Conservation (phyloP, 2,797 vertebrate species). For the Sparus aurata region DNA sequence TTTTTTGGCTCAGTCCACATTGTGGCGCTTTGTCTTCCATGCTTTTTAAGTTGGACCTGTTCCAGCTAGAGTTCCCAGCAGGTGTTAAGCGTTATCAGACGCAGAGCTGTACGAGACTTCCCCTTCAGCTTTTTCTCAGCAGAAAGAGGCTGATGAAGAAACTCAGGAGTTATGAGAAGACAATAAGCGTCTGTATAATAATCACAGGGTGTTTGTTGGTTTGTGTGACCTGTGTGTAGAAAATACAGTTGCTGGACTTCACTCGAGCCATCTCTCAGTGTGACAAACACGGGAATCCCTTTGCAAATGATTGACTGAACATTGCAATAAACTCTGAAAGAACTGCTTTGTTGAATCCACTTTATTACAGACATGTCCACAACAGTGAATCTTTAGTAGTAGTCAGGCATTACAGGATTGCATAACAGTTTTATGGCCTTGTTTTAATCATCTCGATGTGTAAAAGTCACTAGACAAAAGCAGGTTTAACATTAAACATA, state of each 20-base stretch:
- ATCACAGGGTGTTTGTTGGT: background rate
- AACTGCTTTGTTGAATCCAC: background rate
- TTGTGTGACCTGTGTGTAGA: background rate
- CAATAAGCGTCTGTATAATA: no score
- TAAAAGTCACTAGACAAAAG: constrained; percentile 16
- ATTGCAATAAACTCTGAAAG: background rate
- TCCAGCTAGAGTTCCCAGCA: background rate
- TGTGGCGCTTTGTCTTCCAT: no score
- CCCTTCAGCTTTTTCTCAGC: no score
- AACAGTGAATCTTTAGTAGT: background rate
- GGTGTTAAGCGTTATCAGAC: background rate
- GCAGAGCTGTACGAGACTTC: no score
- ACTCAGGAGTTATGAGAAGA: no score
- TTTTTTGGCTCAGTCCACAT: no score
- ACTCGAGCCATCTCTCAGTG: no score
- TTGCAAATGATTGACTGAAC: background rate
- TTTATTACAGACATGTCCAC: background rate
- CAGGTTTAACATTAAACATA: constrained; percentile 4
- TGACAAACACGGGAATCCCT: background rate
- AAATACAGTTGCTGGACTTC: background rate
- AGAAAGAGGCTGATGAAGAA: no score
- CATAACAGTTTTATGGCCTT: constrained; percentile 22
- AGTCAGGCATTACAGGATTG: background rate
- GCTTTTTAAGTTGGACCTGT: background rate
- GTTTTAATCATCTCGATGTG: constrained; percentile 32